Conservation (phyloP, 2,888 invertebrate genomes). For the Plebejus argus region DNA sequence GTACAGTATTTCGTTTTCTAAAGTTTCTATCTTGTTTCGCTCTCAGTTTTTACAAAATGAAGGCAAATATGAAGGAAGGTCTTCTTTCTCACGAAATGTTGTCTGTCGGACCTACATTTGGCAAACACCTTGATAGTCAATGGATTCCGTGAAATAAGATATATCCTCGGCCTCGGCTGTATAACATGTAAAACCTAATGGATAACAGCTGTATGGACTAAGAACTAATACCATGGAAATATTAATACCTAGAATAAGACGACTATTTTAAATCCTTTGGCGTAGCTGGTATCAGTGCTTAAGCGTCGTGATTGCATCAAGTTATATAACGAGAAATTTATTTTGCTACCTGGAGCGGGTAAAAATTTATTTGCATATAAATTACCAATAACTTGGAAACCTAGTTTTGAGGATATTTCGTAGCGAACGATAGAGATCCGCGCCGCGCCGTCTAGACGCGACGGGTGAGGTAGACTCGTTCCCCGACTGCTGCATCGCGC, state of each 20-base stretch:
- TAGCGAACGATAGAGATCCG: slow-evolving; percentile 69
- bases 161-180: not conserved
- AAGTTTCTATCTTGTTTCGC: not conserved
- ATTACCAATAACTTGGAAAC: slow-evolving; percentile 27
- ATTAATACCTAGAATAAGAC: too few relatives aligned
- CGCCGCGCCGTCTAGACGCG: slow-evolving; percentile 75
- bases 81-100: not conserved
- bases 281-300: not conserved
- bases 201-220: too few relatives aligned
- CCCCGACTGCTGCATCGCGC: slow-evolving; percentile 54
- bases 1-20: not conserved
- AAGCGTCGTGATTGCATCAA: not conserved
- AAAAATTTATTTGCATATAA: slow-evolving; percentile 22
- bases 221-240: too few relatives aligned
- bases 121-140: not conserved
- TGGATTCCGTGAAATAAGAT: not conserved
- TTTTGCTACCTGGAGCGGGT: slow-evolving; percentile 10
- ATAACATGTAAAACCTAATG: too few relatives aligned
- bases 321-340: slow-evolving; percentile 8
- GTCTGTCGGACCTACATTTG: not conserved
- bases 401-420: slow-evolving; percentile 67
- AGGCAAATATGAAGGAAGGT: not conserved
- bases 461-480: slow-evolving; percentile 67
- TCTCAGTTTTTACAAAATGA: not conserved
- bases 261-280: too few relatives aligned